Conservation (phyloP, 2,113 vertebrate species). For the Lepisosteus oculatus region DNA sequence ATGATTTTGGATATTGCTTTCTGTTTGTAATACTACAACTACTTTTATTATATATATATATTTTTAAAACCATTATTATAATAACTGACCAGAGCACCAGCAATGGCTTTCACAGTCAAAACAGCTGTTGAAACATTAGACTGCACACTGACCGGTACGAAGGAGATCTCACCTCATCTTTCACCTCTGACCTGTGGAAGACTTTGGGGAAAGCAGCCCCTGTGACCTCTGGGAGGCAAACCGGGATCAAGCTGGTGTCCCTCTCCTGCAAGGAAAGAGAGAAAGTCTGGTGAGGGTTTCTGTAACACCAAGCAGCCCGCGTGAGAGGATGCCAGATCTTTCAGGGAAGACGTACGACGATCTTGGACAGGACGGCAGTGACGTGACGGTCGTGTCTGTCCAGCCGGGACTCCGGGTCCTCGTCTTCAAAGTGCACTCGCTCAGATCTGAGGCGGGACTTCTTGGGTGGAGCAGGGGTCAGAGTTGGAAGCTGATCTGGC, state of each 20-base stretch:
- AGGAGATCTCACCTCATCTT: conserved; percentile 64
- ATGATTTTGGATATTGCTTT: no score
- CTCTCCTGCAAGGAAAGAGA: conserved; percentile 68
- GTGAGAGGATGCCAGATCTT: no score
- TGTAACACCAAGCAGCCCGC: neutral
- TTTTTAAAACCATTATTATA: no score
- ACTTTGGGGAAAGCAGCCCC: conserved; percentile 82
- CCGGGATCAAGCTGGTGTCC: conserved; percentile 74
- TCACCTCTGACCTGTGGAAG: conserved; percentile 76
- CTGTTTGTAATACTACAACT: no score
- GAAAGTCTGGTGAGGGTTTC: neutral
- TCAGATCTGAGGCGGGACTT: conserved; percentile 74
- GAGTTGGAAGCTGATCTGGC: conserved; percentile 77
- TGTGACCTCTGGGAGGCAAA: conserved; percentile 76
- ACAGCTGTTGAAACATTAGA: no score
- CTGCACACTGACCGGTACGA: no score
- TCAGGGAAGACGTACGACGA: conserved; percentile 71
- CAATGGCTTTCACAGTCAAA: no score
- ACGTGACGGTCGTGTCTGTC: conserved; percentile 81
- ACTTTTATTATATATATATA: no score
- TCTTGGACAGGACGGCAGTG: conserved; percentile 86
- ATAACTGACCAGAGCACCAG: no score
- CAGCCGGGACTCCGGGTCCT: conserved; percentile 75
- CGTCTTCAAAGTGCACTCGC: conserved; percentile 67
- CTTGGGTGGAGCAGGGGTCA: conserved; percentile 85